Evolutionary conservation across 2,888 invertebrate genomes (phyloP), one percentile per base, ranked within the genome.

Genomic region (Caenorhabditis sp.): DNA sequence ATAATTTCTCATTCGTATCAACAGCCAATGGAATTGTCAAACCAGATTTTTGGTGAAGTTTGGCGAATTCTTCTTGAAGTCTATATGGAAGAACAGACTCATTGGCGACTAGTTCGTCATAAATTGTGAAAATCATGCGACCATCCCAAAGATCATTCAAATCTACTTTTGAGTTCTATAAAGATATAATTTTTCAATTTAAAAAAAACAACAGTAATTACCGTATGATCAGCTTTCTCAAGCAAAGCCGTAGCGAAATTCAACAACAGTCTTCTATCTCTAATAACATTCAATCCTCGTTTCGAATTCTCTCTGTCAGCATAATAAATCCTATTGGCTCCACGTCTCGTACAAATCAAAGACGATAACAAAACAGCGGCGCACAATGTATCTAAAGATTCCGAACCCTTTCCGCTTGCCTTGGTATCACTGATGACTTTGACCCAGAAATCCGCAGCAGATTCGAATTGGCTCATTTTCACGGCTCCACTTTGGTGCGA

Each of bases 141-240:
- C 87, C 87, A 62, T 87, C 87, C 85, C 86, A 87, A 43, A 87
- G 59, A 64, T 87, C 87, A 10, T 63, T 68, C 38, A 86, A 54
- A 4, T 75, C 58, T 25, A 85, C 76, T 25, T 70, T 70, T 1
- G 64, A 64, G 14, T 60, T 31, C 57, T 66, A 59, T 26, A 43
- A 43, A 12, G 14, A 43, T 14, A 43, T 43, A 43, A 43, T 10
- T 17, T 10, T 14, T 14, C 17, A 10, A 36, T 8, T 36, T n/a
- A 43, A 52, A 62, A n/a, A 36, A 36, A 14, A 1, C 31, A 26
- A 21, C 17, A 20, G 20, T 1, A 61, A 25, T 52, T 54, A 77
- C 77, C 43, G 43, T 43, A 43, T 43, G 43, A 59, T 77, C 68
- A 14, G 74, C 62, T 60, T 77, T 78, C 54, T 82, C 80, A 0